phyloP scores from a whole-genome alignment of 1,140 invertebrate species.

The Helicoverpa armigera region DNA sequence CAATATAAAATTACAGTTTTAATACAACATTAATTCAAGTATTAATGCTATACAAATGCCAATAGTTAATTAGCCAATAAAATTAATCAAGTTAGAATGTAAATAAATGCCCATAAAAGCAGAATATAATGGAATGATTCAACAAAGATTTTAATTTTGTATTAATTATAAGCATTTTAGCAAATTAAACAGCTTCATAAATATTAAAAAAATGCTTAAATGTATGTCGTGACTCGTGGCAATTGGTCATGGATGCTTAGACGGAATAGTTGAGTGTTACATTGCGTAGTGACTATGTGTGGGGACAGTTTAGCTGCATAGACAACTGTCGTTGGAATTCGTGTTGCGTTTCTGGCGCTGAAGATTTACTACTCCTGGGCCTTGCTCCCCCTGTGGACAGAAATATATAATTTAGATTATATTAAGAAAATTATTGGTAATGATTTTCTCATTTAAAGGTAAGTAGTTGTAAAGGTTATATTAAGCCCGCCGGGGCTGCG shows the following conservation, averaged over 20 bases:
- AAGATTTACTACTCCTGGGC: slow-evolving; percentile 66
- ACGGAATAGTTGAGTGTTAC: slow-evolving; percentile 12
- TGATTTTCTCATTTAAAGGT: too few relatives aligned
- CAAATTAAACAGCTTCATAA: background rate
- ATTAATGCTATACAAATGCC: too few relatives aligned
- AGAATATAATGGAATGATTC: too few relatives aligned
- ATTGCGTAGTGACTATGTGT: background rate
- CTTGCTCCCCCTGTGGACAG: slow-evolving; percentile 71
- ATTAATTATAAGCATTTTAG: background rate
- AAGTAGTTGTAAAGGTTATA: too few relatives aligned
- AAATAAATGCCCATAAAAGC: too few relatives aligned
- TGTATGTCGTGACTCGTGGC: slow-evolving; percentile 1
- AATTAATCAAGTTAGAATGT: too few relatives aligned
- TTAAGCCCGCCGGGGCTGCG: too few relatives aligned
- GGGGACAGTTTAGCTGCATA: slow-evolving; percentile 66
- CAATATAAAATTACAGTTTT: too few relatives aligned
- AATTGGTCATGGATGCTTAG: slow-evolving; percentile 17
- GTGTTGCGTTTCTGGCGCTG: slow-evolving; percentile 60
- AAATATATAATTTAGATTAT: slow-evolving; percentile 1
- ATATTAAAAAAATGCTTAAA: background rate
- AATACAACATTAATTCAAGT: too few relatives aligned
- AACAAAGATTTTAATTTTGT: too few relatives aligned
- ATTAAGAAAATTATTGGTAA: background rate
- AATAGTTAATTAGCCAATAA: too few relatives aligned
- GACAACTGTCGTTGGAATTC: slow-evolving; percentile 62